These are phyloP conservation scores for Gryon sp. DNA, from an alignment of 1,140 invertebrate genomes.

Conservation along the genomic window DNA sequence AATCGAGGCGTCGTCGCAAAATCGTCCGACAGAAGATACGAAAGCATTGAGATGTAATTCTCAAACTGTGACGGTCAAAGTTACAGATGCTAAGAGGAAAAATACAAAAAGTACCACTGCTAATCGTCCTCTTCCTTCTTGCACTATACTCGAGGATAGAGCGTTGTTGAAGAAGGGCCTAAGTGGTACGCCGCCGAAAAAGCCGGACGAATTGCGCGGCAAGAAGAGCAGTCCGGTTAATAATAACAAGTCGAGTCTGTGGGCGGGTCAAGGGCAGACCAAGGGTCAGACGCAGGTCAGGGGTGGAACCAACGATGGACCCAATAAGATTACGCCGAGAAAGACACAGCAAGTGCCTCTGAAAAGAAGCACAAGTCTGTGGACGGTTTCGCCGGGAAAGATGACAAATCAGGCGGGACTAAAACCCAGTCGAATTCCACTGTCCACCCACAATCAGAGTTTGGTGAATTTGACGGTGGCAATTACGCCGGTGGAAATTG, in stretches of 20 bases:
- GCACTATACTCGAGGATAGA: slow-evolving; percentile 76
- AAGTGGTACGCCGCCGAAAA: slow-evolving; percentile 66
- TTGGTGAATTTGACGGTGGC: slow-evolving; percentile 73
- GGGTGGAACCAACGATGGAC: neutral
- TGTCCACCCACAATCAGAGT: slow-evolving; percentile 73
- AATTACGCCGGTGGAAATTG: slow-evolving; percentile 44
- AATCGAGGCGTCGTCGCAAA: neutral
- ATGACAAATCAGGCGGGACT: slow-evolving; percentile 50
- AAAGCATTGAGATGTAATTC: no score
- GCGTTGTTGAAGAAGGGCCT: slow-evolving; percentile 74
- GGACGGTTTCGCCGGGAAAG: slow-evolving; percentile 69
- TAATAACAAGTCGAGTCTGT: slow-evolving; percentile 72
- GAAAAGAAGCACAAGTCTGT: slow-evolving; percentile 73
- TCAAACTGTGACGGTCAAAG: slow-evolving; percentile 27
- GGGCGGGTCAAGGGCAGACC: slow-evolving; percentile 63
- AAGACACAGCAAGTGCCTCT: slow-evolving; percentile 52
- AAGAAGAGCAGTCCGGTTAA: slow-evolving; percentile 66
- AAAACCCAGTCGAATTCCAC: slow-evolving; percentile 75
- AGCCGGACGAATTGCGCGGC: slow-evolving; percentile 60
- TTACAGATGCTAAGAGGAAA: slow-evolving; percentile 50
- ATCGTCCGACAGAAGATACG: neutral
- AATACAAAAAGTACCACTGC: slow-evolving; percentile 21
- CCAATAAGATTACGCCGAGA: slow-evolving; percentile 7
- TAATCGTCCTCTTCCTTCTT: slow-evolving; percentile 64
- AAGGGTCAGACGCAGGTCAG: slow-evolving; percentile 5